phyloP scores from a whole-genome alignment of 2,113 vertebrate genomes.

The Delphinus delphis region DNA sequence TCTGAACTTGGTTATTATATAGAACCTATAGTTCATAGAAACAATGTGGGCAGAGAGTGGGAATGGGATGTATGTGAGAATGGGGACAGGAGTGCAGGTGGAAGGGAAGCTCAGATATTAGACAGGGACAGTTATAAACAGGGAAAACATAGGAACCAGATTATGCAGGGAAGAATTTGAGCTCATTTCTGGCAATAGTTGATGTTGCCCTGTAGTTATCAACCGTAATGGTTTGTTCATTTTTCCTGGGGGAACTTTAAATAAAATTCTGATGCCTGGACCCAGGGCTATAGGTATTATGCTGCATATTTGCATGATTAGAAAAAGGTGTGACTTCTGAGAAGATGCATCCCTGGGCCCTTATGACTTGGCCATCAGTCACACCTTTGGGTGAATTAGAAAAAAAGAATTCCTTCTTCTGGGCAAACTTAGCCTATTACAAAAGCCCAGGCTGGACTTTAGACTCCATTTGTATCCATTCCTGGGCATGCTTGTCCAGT shows the following conservation, averaged over 20 bases:
- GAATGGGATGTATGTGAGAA: neutral
- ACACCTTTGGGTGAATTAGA: neutral
- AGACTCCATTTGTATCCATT: neutral
- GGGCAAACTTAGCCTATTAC: neutral
- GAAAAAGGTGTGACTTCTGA: neutral
- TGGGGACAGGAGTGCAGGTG: fast-evolving
- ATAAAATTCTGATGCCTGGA: neutral
- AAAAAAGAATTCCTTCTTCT: neutral
- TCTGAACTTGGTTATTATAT: neutral
- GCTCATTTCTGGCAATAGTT: neutral
- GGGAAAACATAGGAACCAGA: neutral
- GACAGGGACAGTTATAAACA: neutral
- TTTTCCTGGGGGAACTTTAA: neutral
- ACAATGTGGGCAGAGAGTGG: neutral
- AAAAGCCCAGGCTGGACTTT: neutral
- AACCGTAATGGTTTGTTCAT: neutral
- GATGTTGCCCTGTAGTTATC: neutral
- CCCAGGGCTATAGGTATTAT: neutral
- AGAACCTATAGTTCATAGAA: neutral
- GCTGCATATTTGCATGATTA: neutral
- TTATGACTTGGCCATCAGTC: neutral
- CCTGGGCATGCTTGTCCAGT: neutral
- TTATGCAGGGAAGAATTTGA: neutral
- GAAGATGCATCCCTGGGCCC: neutral
- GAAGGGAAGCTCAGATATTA: neutral